These are phyloP conservation scores for Plusia festucae DNA, from an alignment of 2,888 invertebrate species.

Conservation along the genomic window DNA sequence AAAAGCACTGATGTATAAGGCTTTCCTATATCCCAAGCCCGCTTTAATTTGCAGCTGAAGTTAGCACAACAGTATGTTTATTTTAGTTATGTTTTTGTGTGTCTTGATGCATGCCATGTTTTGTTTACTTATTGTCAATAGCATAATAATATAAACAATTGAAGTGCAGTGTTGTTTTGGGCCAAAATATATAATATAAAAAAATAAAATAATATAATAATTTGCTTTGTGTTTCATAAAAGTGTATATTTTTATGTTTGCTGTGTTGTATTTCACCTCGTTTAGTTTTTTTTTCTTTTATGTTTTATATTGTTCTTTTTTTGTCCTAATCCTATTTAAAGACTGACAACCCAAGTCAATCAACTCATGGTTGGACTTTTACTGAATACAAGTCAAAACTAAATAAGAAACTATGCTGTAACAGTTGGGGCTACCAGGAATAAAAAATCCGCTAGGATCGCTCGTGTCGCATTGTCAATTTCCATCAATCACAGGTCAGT, in stretches of 20 bases:
- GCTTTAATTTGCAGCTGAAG: conserved; percentile 66
- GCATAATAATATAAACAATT: conserved; percentile 16
- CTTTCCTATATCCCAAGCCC: conserved; percentile 64
- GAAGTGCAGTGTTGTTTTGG: conserved; percentile 6
- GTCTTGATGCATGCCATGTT: conserved; percentile 58
- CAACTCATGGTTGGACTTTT: conserved; percentile 43
- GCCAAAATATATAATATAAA: no score
- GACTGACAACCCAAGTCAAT: conserved; percentile 32
- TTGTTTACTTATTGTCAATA: conserved; percentile 16
- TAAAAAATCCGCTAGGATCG: no score
- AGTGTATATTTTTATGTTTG: conserved; percentile 48
- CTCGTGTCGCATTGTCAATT: no score
- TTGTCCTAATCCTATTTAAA: conserved; percentile 23
- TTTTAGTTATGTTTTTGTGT: conserved; percentile 72
- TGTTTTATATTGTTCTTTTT: conserved; percentile 36
- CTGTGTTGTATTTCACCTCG: conserved; percentile 35
- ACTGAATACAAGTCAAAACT: conserved; percentile 12
- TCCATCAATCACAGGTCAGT: no score
- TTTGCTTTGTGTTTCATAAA: conserved; percentile 43
- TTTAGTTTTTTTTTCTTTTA: conserved; percentile 44
- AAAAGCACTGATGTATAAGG: conserved; percentile 85
- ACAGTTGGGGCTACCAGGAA: no score
- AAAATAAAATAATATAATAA: neutral
- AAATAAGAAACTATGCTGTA: conserved; percentile 5
- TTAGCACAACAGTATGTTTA: conserved; percentile 81